Evolutionary conservation across 1,140 invertebrate species (phyloP).

Genomic region (Stegodyphus dumicola): DNA sequence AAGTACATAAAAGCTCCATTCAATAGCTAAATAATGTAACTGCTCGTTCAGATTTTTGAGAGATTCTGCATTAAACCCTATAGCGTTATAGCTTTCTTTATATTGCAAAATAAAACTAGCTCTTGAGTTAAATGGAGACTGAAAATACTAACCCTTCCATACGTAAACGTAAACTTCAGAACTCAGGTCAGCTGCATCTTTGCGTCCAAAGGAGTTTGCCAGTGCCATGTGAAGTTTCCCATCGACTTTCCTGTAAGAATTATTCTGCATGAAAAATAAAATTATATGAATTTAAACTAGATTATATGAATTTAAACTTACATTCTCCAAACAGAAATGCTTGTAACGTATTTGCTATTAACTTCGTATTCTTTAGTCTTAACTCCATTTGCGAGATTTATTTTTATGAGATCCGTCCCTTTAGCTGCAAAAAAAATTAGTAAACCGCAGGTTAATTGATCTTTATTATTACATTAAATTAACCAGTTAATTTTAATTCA

Average conservation of each 20-base stretch:
- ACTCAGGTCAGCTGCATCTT: neutral
- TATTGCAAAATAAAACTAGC: too few species aligned
- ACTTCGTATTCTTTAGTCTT: constrained; percentile 10
- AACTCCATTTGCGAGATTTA: neutral
- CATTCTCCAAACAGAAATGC: constrained; percentile 36
- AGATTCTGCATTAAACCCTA: too few species aligned
- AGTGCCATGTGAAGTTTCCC: constrained; percentile 31
- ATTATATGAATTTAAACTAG: neutral
- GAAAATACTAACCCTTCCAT: constrained; percentile 15
- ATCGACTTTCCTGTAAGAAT: constrained; percentile 27
- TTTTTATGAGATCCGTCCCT: constrained; percentile 19
- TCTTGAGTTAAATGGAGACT: too few species aligned
- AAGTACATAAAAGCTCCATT: neutral
- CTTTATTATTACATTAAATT: too few species aligned
- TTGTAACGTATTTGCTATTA: constrained; percentile 11
- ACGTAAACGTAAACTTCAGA: constrained; percentile 14
- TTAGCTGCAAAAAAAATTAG: constrained; percentile 1
- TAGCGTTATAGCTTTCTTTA: too few species aligned
- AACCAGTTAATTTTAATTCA: too few species aligned
- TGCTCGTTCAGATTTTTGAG: neutral
- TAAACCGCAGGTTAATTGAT: too few species aligned
- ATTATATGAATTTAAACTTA: constrained; percentile 16
- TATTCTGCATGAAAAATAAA: neutral
- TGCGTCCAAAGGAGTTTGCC: neutral
- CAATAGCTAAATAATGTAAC: neutral